Evolutionary conservation across 1,140 invertebrate species (phyloP).

Genomic region (Drosophila willistoni): DNA sequence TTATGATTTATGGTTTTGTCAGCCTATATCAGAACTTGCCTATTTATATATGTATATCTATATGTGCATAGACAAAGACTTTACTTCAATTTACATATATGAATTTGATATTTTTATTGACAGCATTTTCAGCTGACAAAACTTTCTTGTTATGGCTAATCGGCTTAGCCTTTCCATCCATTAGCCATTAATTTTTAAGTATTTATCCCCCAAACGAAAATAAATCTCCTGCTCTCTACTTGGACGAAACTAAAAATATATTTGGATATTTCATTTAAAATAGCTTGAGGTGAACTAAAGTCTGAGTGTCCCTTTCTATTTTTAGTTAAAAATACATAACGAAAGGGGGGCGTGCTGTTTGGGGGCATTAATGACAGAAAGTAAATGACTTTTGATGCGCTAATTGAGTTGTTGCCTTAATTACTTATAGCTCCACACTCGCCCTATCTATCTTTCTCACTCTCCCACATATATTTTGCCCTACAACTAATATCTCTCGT

Average conservation of each 20-base stretch:
- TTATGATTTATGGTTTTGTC: conserved; percentile 64
- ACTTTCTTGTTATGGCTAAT: conserved; percentile 39
- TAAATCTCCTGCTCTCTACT: conserved; percentile 29
- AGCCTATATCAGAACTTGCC: conserved; percentile 8
- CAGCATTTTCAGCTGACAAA: conserved; percentile 49
- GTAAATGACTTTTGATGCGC: conserved; percentile 10
- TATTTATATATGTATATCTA: conserved; percentile 1
- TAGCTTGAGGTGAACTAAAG: background rate
- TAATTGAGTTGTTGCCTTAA: conserved; percentile 27
- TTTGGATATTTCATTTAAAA: background rate
- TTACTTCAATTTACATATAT: background rate
- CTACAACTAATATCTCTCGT: background rate
- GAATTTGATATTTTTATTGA: conserved; percentile 47
- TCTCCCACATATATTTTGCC: background rate
- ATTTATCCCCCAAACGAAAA: conserved; percentile 14
- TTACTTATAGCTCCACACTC: conserved; percentile 18
- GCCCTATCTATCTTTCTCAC: conserved; percentile 36
- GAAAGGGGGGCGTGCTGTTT: background rate
- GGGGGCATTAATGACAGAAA: background rate
- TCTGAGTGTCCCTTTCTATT: conserved; percentile 26
- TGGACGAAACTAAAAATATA: conserved; percentile 27
- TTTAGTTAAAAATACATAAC: conserved; percentile 19
- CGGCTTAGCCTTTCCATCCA: conserved; percentile 24
- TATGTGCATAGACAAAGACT: conserved; percentile 3
- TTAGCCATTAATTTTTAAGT: conserved; percentile 45